Percentiles rank a stretch among this genome's conserved stretches.
Conservation (phyloP, 2,888 invertebrate genomes). For the Dioctria rufipes region DNA sequence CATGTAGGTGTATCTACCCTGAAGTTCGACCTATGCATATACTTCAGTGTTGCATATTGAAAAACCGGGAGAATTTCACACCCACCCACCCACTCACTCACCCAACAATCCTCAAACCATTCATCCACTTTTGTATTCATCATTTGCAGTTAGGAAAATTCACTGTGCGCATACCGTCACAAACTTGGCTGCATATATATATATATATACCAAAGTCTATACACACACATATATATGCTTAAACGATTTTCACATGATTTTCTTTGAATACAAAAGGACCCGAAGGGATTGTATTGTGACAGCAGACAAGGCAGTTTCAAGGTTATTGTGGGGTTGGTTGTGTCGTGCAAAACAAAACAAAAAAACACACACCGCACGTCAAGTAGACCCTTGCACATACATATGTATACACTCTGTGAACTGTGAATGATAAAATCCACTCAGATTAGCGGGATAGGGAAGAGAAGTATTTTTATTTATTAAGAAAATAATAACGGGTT, state of each 20-base stretch:
- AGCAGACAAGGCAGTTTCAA: slow-evolving; percentile 49
- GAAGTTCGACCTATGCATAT: not conserved
- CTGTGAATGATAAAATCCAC: not conserved
- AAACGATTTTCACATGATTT: slow-evolving; percentile 46
- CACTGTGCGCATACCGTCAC: slow-evolving; percentile 16
- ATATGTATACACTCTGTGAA: too few relatives aligned
- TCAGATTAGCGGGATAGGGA: not conserved
- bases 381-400: slow-evolving; percentile 30
- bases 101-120: not conserved
- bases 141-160: slow-evolving; percentile 41
- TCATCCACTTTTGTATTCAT: slow-evolving; percentile 29
- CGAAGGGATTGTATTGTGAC: slow-evolving; percentile 32
- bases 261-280: slow-evolving; percentile 45
- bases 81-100: not conserved
- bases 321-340: slow-evolving; percentile 41
- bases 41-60: slow-evolving; percentile 28
- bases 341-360: not conserved
- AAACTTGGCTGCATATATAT: slow-evolving; percentile 2
- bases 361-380: slow-evolving; percentile 8
- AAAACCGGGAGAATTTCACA: not conserved
- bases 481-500: slow-evolving; percentile 1
- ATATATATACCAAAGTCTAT: too few relatives aligned
- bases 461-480: slow-evolving; percentile 9
- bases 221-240: not conserved
- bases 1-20: too few relatives aligned